Base-by-base conservation (phyloP, 2,113 vertebrate species). In the Laticauda colubrina region DNA sequence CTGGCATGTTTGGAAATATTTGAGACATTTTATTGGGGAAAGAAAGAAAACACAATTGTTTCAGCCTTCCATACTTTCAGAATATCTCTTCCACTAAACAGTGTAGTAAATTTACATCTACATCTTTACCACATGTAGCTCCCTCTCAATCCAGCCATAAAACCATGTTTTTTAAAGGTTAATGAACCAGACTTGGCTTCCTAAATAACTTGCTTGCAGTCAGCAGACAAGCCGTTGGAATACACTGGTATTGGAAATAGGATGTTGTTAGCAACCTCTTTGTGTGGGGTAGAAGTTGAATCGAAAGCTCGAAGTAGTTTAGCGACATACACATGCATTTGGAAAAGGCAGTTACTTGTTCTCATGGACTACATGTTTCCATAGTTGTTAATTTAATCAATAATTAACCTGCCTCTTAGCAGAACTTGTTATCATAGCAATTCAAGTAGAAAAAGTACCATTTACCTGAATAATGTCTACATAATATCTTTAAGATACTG, bases 261-360 rank as follows among this genome's bases (percentile, higher is more conserved):
- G 95, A 95, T 97, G 97, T 96, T 97, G 96, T 97, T 97, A 97
- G 96, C 96, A 97, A 96, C 96, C 75, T 11, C 96, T 91, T 96
- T 96, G 96, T 92, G 51, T 97, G 96, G 97, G 96, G 96, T 96
- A 95, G 96, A 96, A 97, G 96, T 97, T 96, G 96, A 97, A 97
- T 96, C 94, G 93, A 97, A 95, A 95, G 93, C 94, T 91, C 93
- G 95, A 96, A 97, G 94, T 95, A 96, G 96, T 95, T 95, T 94
- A 96, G 94, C 90, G 95, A 97, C 96, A 97, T 93, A 94, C 96
- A 95, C 95, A 91, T 81, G 96, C 26, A 91, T 87, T 24, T 55
- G 95, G 93, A 95, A 96, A 97, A 95, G 95, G 92, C 96, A 96
- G 88, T 96, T 94, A 96, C 93, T 96, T 95, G 96, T 96, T 96